Conservation (phyloP, 2,888 invertebrate species). For the Sipha maydis region DNA sequence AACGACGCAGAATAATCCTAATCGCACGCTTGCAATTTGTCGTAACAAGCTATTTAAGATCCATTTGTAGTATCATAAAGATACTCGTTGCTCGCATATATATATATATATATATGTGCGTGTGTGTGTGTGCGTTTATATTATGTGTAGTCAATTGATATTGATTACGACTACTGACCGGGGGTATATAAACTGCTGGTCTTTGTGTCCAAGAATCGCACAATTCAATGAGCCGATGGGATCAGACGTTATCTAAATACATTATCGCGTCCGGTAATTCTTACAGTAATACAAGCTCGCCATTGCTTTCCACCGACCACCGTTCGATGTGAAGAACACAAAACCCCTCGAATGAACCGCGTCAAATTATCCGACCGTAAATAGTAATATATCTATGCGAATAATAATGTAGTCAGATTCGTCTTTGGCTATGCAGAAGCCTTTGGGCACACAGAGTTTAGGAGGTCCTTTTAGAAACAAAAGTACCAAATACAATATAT, state of each 20-base stretch:
- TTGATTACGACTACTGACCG: neutral
- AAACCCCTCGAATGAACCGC: neutral
- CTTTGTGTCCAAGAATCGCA: constrained; percentile 12
- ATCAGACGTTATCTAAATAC: neutral
- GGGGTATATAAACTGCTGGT: neutral
- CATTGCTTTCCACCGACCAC: neutral
- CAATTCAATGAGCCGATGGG: neutral
- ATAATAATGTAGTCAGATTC: no score
- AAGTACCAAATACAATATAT: no score
- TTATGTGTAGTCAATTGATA: neutral
- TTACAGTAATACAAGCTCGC: neutral
- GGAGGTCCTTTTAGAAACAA: no score
- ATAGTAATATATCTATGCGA: no score
- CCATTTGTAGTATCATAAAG: neutral
- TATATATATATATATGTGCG: neutral
- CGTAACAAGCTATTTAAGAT: neutral
- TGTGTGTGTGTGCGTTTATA: neutral
- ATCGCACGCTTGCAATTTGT: neutral
- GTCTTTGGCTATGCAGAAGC: no score
- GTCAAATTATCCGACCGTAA: no score
- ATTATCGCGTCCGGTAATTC: neutral
- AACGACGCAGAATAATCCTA: neutral
- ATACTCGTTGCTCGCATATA: neutral
- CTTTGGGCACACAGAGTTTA: no score
- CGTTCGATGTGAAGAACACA: neutral